These are phyloP conservation scores for Drepana arcuata DNA, from an alignment of 1,140 invertebrate species.

Conservation along the genomic window DNA sequence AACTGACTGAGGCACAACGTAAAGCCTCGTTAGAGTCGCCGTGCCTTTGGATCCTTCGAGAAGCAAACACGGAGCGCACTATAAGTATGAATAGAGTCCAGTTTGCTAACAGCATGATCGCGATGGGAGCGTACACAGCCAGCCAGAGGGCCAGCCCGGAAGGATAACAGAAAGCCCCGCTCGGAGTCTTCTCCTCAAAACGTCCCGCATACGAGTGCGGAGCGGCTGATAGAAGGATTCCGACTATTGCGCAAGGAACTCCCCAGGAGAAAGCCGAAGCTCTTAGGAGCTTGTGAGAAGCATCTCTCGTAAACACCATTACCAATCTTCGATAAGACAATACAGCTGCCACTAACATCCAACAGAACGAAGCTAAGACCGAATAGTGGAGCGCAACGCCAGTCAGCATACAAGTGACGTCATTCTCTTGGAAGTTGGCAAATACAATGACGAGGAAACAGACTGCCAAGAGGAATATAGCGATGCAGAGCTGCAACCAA, in stretches of 20 bases:
- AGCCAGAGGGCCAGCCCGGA: constrained; percentile 58
- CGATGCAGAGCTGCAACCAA: constrained; percentile 62
- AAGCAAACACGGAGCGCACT: constrained; percentile 67
- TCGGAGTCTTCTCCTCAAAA: constrained; percentile 41
- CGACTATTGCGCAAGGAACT: constrained; percentile 46
- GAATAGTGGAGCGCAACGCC: constrained; percentile 64
- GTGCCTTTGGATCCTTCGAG: constrained; percentile 56
- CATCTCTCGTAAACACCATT: constrained; percentile 54
- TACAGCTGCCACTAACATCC: constrained; percentile 70
- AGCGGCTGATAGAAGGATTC: constrained; percentile 48
- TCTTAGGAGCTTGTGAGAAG: constrained; percentile 63
- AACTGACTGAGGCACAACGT: constrained; percentile 60
- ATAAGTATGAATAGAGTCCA: constrained; percentile 64
- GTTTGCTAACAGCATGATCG: constrained; percentile 59
- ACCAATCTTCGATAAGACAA: constrained; percentile 65
- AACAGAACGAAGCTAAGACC: constrained; percentile 63
- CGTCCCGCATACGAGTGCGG: constrained; percentile 46
- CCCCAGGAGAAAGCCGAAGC: constrained; percentile 64
- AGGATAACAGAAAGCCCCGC: constrained; percentile 60
- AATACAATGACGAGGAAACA: constrained; percentile 52
- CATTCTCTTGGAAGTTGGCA: constrained; percentile 35
- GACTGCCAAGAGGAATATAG: constrained; percentile 46
- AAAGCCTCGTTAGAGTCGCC: constrained; percentile 59
- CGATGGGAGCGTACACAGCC: constrained; percentile 59
- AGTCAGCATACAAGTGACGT: constrained; percentile 45